Percentiles rank a stretch among this genome's conserved stretches.
phyloP scores from a whole-genome alignment of 2,888 invertebrate genomes.

The Lymantria dispar region DNA sequence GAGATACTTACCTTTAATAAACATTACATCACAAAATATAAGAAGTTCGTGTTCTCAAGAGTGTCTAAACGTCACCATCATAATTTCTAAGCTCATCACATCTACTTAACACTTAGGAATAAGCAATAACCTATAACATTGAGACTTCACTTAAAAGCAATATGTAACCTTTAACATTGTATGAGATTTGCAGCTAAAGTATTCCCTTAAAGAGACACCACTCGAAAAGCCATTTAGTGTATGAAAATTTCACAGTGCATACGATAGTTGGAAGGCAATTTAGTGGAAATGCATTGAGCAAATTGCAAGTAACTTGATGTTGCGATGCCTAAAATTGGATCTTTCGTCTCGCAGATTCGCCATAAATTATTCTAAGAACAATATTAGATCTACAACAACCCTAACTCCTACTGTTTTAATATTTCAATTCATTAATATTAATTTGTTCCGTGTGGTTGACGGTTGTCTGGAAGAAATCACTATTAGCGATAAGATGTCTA shows the following conservation, averaged over 20 bases:
- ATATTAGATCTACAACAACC: too few relatives aligned
- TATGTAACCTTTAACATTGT: slow-evolving; percentile 30
- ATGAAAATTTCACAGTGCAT: slow-evolving; percentile 67
- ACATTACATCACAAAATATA: neutral
- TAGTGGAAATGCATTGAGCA: slow-evolving; percentile 61
- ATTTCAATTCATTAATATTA: too few relatives aligned
- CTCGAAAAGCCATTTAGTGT: slow-evolving; percentile 58
- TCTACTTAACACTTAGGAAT: slow-evolving; percentile 1
- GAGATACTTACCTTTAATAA: neutral
- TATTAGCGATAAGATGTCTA: too few relatives aligned
- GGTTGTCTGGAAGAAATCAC: too few relatives aligned
- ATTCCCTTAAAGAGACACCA: slow-evolving; percentile 56
- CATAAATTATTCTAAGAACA: too few relatives aligned
- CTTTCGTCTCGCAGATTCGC: slow-evolving; percentile 12
- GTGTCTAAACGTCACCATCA: neutral
- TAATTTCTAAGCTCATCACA: slow-evolving; percentile 1
- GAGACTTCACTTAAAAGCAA: slow-evolving; percentile 4
- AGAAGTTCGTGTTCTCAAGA: neutral
- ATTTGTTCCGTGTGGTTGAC: too few relatives aligned
- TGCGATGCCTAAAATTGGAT: slow-evolving; percentile 33
- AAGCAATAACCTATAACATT: slow-evolving; percentile 2
- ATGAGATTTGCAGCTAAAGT: slow-evolving; percentile 41
- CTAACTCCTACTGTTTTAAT: too few relatives aligned
- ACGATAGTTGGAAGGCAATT: slow-evolving; percentile 63
- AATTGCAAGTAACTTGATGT: slow-evolving; percentile 48